These are phyloP conservation scores for Rotaria magnacalcarata DNA, from an alignment of 2,888 invertebrate species.

Conservation along the genomic window DNA sequence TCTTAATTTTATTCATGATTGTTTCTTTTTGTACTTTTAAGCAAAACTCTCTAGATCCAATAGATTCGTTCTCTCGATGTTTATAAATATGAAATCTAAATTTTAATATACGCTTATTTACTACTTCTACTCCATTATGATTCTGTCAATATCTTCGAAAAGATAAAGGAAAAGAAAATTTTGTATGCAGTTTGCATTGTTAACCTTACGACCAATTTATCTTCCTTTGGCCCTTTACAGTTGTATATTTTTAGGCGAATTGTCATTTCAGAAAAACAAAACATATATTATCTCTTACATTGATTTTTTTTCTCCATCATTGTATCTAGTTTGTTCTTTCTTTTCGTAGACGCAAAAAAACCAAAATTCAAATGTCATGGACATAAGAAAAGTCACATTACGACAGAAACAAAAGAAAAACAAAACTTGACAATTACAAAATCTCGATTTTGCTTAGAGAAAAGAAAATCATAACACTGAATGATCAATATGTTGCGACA, in stretches of 20 bases:
- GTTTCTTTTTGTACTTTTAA: no score
- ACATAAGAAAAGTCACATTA: neutral
- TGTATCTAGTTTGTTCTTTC: neutral
- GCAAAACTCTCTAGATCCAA: no score
- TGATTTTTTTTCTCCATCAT: neutral
- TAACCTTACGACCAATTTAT: no score
- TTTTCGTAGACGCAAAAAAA: neutral
- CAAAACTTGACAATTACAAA: neutral
- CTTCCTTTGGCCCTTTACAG: neutral
- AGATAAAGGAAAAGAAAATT: no score
- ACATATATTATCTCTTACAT: neutral
- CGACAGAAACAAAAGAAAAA: neutral
- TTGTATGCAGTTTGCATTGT: no score
- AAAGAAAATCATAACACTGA: neutral
- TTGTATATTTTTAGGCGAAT: neutral
- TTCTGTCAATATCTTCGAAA: no score
- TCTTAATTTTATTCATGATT: no score
- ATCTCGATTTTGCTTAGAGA: neutral
- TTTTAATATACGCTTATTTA: no score
- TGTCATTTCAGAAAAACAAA: neutral
- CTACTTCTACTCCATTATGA: no score
- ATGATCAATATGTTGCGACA: neutral
- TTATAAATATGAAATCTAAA: no score
- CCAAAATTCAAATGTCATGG: neutral
- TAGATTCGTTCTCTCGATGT: no score